Evolutionary conservation across 2,797 vertebrate genomes (phyloP).

Genomic region (Coranthus polyacanthus): DNA sequence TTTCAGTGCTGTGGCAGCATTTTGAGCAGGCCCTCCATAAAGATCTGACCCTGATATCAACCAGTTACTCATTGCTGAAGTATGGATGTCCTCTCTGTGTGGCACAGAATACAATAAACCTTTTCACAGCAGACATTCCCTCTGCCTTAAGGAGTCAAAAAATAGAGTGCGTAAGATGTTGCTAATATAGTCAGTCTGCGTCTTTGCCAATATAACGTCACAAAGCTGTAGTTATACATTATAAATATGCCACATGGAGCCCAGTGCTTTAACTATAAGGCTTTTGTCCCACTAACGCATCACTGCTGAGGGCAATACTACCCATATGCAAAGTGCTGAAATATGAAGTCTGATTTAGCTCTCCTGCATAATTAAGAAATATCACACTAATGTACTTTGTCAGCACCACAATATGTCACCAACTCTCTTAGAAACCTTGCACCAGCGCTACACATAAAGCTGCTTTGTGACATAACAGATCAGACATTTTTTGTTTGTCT

Average conservation of each 20-base stretch:
- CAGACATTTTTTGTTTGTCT: too few species aligned
- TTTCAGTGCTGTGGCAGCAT: too few species aligned
- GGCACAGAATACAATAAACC: neutral
- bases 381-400: neutral
- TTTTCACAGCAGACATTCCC: too few species aligned
- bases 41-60: too few species aligned
- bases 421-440: too few species aligned
- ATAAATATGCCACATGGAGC: conserved; percentile 1
- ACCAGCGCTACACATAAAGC: too few species aligned
- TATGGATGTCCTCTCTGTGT: neutral
- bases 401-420: neutral
- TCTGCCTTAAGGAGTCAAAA: too few species aligned
- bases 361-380: neutral
- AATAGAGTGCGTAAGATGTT: too few species aligned
- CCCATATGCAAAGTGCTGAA: neutral
- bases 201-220: neutral
- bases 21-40: too few species aligned
- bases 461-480: too few species aligned
- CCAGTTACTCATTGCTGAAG: neutral
- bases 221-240: neutral
- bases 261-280: neutral
- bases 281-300: conserved; percentile 3
- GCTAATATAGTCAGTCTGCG: too few species aligned
- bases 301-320: neutral
- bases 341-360: neutral